phyloP scores from a whole-genome alignment of 2,888 invertebrate species.

The Gastrophysa polygoni region DNA sequence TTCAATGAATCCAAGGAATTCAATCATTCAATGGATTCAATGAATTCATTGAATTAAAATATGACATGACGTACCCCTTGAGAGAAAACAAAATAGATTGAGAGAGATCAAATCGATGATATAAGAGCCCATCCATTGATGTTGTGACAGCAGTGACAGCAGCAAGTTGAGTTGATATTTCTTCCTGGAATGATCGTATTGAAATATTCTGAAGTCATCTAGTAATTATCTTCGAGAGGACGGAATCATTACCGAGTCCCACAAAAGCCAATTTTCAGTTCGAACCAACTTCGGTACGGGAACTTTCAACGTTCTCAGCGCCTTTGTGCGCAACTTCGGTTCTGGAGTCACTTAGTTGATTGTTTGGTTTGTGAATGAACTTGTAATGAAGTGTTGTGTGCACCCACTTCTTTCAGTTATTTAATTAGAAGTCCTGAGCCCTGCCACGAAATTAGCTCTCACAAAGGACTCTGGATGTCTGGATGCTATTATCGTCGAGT shows the following conservation, averaged over 20 bases:
- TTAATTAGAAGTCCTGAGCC: slow-evolving; percentile 29
- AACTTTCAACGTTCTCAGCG: neutral
- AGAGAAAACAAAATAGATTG: too few species aligned
- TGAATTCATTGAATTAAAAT: too few species aligned
- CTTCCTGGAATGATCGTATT: too few species aligned
- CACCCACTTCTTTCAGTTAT: slow-evolving; percentile 33
- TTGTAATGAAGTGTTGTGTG: slow-evolving; percentile 36
- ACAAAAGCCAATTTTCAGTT: slow-evolving; percentile 11
- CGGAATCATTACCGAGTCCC: neutral
- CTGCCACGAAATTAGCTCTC: slow-evolving; percentile 19
- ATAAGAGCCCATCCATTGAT: too few species aligned
- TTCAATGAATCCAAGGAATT: too few species aligned
- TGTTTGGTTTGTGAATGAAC: slow-evolving; percentile 35
- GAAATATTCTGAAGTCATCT: too few species aligned
- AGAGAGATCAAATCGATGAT: too few species aligned
- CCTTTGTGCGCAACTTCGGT: slow-evolving; percentile 15
- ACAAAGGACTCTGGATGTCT: slow-evolving; percentile 6
- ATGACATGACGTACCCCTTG: too few species aligned
- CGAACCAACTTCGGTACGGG: neutral
- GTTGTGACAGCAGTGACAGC: too few species aligned
- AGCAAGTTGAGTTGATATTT: too few species aligned
- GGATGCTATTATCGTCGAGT: slow-evolving; percentile 23
- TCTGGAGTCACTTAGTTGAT: slow-evolving; percentile 33
- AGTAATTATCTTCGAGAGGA: too few species aligned
- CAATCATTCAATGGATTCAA: too few species aligned